Base-by-base conservation (phyloP, 2,888 invertebrate genomes). In the Apodemia zela region DNA sequence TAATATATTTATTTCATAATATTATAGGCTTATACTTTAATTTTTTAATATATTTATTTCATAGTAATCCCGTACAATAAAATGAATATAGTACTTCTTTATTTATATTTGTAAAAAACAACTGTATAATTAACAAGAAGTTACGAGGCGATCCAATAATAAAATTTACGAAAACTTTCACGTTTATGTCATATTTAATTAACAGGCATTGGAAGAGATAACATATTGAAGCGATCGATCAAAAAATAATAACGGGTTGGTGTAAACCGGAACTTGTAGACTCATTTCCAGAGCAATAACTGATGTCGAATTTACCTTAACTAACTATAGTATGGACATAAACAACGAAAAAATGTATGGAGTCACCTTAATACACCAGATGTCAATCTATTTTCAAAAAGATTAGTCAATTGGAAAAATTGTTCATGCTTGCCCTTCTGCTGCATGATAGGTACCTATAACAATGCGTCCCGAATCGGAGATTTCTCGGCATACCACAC, bases 401-500 rank as follows among this genome's bases (percentile, higher is more conserved):
- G 0, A 33, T 10, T 1, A 10, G 7, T 33, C 33, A 33, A 10
- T 33, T 33, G 1, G 8, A 2, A 10, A 38, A 38, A 15, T 4
- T 42, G 15, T 42, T 6, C 17, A 47, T 47, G n/a, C 8, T 7
- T 7, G 47, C 47, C 2, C 47, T 47, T n/a, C 8, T 47, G 8
- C 47, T 47, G n/a, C 17, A 47, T 47, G 47, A n/a, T 42, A 21
- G 21, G 21, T 21, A 21, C 21, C 21, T 21, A 6, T 42, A 42
- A 47, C 47, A 47, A 17, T 80, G 80, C 82, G 86, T 84, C 80
- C 82, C 82, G 83, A 88, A 88, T 87, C 76, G 77, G 64, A 78
- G 83, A 87, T 86, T 86, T 85, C 85, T 86, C 85, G 84, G 47
- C 47, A 47, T 78, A 77, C 75, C 74, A 77, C 78, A 77, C 81